A percentile compares a stretch with the other conserved stretches of the same genome.
Evolutionary conservation across 2,888 invertebrate genomes (phyloP).

Genomic region (Mechanitis mazaeus): DNA sequence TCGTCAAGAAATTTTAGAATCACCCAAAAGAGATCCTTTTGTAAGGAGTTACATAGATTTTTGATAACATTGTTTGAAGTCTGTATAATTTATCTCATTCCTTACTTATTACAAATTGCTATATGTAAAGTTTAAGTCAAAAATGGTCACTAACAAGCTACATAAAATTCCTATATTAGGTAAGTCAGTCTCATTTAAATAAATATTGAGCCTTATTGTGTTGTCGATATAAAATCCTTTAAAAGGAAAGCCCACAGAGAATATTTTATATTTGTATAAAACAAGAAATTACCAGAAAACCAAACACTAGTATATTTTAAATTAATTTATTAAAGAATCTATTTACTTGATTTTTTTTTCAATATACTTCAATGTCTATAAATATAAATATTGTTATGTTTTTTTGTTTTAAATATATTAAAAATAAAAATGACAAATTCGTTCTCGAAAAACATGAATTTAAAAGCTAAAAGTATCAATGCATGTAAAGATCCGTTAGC

Average conservation of each 20-base stretch:
- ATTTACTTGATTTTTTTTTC: no score
- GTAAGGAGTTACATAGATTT: background rate
- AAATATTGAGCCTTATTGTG: constrained; percentile 17
- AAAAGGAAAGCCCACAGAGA: constrained; percentile 6
- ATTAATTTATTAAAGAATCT: no score
- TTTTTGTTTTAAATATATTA: no score
- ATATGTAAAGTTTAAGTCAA: constrained; percentile 18
- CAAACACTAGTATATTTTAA: no score
- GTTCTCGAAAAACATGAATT: no score
- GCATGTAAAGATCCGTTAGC: no score
- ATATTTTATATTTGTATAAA: background rate
- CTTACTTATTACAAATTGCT: constrained; percentile 10
- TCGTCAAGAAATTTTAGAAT: background rate
- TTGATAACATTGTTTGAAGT: background rate
- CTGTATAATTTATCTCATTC: background rate
- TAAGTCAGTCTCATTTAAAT: constrained; percentile 20
- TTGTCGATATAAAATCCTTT: constrained; percentile 6
- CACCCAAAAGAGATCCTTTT: background rate
- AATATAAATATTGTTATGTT: no score
- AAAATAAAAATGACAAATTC: no score
- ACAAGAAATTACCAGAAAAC: no score
- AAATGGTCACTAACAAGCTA: constrained; percentile 11
- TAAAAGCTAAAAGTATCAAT: no score
- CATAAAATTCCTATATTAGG: constrained; percentile 21
- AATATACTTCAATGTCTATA: no score